These are phyloP conservation scores for Erinaceus europaeus DNA, from an alignment of 2,113 vertebrate species.

Conservation along the genomic window DNA sequence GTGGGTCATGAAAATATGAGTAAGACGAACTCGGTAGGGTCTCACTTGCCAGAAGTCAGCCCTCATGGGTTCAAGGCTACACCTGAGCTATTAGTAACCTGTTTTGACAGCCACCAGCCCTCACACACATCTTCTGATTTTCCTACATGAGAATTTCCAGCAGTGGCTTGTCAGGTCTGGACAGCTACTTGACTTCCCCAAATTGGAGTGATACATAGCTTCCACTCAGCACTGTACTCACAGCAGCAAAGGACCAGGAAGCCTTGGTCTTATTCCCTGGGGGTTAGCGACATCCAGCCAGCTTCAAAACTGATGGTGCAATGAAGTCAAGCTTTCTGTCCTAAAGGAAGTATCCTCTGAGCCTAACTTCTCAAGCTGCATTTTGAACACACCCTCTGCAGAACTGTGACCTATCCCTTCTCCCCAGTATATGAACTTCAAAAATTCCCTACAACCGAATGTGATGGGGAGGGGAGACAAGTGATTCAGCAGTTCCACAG, in stretches of 20 bases:
- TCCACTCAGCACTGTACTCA: not conserved
- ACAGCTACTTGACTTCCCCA: not conserved
- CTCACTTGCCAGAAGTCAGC: conserved; percentile 38
- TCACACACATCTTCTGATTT: conserved; percentile 33
- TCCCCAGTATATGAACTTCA: conserved; percentile 16
- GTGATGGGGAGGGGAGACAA: not conserved
- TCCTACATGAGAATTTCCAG: conserved; percentile 21
- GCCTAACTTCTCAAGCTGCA: not conserved
- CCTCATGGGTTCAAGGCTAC: not conserved
- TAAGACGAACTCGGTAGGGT: conserved; percentile 27
- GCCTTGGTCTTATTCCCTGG: not conserved
- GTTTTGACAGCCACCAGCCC: not conserved
- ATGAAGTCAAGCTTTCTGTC: not conserved
- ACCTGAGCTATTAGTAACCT: conserved; percentile 8
- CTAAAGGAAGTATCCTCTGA: not conserved
- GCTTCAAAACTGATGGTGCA: not conserved
- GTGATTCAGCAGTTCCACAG: not conserved
- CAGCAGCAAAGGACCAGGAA: not conserved
- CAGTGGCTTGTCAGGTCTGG: not conserved
- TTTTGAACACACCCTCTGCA: not conserved
- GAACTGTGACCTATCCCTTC: not conserved
- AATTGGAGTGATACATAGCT: not conserved
- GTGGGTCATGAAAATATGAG: conserved; percentile 55
- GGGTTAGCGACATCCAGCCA: not conserved
- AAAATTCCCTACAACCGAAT: conserved; percentile 1